Base-by-base conservation (phyloP, 2,888 invertebrate species). In the Tetanocera ferruginea region DNA sequence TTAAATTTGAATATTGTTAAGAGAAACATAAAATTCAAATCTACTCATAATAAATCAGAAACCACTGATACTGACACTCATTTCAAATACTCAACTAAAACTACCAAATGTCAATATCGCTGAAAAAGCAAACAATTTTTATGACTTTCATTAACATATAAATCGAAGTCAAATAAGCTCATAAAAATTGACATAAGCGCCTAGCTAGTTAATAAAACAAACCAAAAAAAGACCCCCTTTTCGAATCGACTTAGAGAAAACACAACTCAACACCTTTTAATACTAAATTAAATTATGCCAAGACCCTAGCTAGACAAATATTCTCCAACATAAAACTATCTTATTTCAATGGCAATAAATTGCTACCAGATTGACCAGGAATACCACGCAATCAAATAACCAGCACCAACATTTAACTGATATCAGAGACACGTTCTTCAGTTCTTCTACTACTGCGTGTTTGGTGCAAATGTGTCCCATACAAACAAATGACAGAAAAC, bases 381-480 rank as follows among this genome's bases (percentile, higher is more conserved):
- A 79, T 71, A 80, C 34, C 57, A 76, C 71, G 72, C 49, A 79
- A 75, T 77, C 80, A 76, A 80, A 79, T 74, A 76, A 80, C 78
- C 78, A 80, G 78, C 79, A 80, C 79, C 77, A 79, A 70, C 79
- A 80, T 79, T 78, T 78, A 78, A 81, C 78, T 80, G 80, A 80
- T 81, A 79, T 78, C 80, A 81, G 78, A 37, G 73, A 70, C 55
- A 52, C 23, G 74, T 51, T 76, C 64, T 25, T 57, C 55, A 23
- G 52, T 64, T 64, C 34, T 62, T 62, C 25, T 43, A 17, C 17
- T 25, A n/a, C 55, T 60, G 49, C 23, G n/a, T n/a, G n/a, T 23
- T 57, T 23, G 11, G 23, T 17, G 23, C 72, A 57, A 34, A 37
- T 31, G 37, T 43, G 37, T 43, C 19, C 70, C 70, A 55, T 8